phyloP scores from a whole-genome alignment of 2,797 vertebrate genomes.

The Danio tinwini region DNA sequence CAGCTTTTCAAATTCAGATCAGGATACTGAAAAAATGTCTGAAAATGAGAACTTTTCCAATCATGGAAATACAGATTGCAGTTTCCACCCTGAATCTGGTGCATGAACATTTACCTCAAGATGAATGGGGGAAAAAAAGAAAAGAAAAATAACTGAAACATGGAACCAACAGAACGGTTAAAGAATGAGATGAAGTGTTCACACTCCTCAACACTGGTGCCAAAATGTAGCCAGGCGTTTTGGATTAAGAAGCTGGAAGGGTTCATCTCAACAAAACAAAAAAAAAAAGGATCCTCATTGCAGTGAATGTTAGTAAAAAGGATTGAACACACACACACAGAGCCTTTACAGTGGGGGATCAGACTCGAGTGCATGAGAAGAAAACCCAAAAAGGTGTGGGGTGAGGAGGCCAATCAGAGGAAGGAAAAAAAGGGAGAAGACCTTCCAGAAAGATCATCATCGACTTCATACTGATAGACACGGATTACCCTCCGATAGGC shows the following conservation, averaged over 20 bases:
- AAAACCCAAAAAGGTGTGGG: conserved; percentile 73
- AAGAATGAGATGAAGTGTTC: conserved; percentile 48
- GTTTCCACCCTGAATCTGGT: conserved; percentile 67
- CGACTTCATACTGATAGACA: conserved; percentile 98
- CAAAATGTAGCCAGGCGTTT: conserved; percentile 57
- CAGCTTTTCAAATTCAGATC: conserved; percentile 38
- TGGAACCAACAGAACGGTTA: background rate
- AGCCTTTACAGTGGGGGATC: conserved; percentile 70
- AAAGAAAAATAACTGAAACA: background rate
- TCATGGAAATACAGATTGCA: conserved; percentile 46
- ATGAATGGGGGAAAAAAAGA: conserved; percentile 14
- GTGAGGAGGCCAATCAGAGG: conserved; percentile 69
- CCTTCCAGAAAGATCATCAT: conserved; percentile 99
- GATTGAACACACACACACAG: conserved; percentile 76
- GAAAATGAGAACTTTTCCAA: background rate
- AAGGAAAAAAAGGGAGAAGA: conserved; percentile 82
- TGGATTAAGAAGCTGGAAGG: conserved; percentile 57
- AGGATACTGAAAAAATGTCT: conserved; percentile 22
- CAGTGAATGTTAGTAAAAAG: conserved; percentile 82
- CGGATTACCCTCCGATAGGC: conserved; percentile 96
- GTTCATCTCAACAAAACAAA: conserved; percentile 24
- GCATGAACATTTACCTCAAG: conserved; percentile 36
- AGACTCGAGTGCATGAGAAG: conserved; percentile 76
- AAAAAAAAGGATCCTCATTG: conserved; percentile 57
- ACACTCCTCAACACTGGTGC: conserved; percentile 59